Evolutionary conservation across 2,113 vertebrate species (phyloP).

Genomic region (Oncorhynchus nerka): DNA sequence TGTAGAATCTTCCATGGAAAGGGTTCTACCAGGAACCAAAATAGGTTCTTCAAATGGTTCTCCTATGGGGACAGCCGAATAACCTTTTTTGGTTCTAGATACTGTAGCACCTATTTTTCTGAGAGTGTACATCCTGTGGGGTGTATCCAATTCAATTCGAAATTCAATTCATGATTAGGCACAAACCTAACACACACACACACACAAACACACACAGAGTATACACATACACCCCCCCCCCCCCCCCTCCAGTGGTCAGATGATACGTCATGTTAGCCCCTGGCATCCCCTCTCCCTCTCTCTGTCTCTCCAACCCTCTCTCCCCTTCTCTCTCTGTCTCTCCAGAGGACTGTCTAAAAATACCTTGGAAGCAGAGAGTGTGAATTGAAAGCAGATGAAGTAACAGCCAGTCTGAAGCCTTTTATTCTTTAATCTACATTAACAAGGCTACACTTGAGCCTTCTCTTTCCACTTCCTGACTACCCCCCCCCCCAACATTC

Average conservation of each 20-base stretch:
- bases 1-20: too few relatives aligned
- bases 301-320: background rate
- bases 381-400: constrained; percentile 53
- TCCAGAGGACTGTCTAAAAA: background rate
- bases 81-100: too few relatives aligned
- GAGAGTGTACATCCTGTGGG: too few relatives aligned
- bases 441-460: constrained; percentile 21
- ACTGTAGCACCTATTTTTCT: too few relatives aligned
- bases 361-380: background rate
- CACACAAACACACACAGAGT: constrained; percentile 1
- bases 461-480: constrained; percentile 21
- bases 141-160: too few relatives aligned
- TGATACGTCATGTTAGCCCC: constrained; percentile 17
- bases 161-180: too few relatives aligned
- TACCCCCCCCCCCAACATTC: background rate
- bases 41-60: too few relatives aligned
- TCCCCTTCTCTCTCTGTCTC: background rate
- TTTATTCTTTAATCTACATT: constrained; percentile 6
- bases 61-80: too few relatives aligned
- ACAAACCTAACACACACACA: background rate
- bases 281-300: background rate
- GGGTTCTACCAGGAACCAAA: too few relatives aligned
- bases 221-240: constrained; percentile 7
- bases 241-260: constrained; percentile 2
- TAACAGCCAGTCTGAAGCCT: constrained; percentile 13